Base-by-base conservation (phyloP, 2,888 invertebrate genomes). In the Bellardia bayeri region DNA sequence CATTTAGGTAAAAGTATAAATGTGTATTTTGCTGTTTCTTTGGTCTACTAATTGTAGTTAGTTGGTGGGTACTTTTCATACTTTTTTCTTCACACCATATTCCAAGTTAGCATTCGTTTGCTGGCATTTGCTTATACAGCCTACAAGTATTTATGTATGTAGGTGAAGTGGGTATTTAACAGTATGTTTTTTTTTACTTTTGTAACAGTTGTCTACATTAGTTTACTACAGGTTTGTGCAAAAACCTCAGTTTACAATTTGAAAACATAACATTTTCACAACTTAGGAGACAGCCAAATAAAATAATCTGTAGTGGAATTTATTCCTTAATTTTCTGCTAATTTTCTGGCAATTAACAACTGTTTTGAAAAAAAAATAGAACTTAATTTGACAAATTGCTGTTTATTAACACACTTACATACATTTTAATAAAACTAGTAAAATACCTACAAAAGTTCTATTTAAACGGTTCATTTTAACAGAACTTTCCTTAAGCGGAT, bases 81-180 rank as follows among this genome's bases (percentile, higher is more conserved):
- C 78, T 45, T 13, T 13, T 45, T 45, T 45, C 3, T 45, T 45
- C 2, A 72, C 78, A 79, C 78, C 64, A 79, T 79, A 54, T 72
- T 72, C 64, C 51, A n/a, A 54, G 23, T 75, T 23, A 23, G 5
- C 11, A 9, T 63, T 64, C 61, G 16, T 51, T 37, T 33, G 51
- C 69, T 9, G 51, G 69, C 45, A 16, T 83, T 71, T 54, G 61
- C 23, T 51, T 4, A 64, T 45, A 16, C 33, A 37, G 76, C 54
- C 68, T 33, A 75, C 68, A 68, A 37, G 69, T 69, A 23, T n/a
- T n/a, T n/a, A n/a, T 23, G 23, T 23, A 66, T 76, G 51, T 51
- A 85, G 74, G 81, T 76, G 61, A 66, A 78, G 54, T 68, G 61
- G 68, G 72, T 64, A 78, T 78, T 87, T 81, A 82, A 54, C 78